phyloP scores from a whole-genome alignment of 64 coral and sea anemone genomes.

The Actinia equina region DNA sequence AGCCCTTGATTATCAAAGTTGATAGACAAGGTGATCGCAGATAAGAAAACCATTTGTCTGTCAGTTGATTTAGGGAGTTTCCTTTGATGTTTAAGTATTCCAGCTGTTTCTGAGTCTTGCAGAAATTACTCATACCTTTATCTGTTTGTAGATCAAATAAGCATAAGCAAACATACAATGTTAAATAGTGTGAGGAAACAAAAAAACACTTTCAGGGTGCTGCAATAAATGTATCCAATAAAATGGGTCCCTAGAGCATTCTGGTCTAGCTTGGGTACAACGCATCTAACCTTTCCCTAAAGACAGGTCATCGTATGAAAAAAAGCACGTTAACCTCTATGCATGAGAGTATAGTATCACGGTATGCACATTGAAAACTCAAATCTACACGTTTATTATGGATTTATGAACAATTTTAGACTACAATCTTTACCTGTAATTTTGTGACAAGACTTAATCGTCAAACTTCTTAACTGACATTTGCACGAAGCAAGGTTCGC shows the following conservation, averaged over 20 bases:
- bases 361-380: too few relatives aligned
- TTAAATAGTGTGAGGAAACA: too few relatives aligned
- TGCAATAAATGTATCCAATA: too few relatives aligned
- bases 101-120: conserved; percentile 60
- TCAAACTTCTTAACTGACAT: conserved; percentile 56
- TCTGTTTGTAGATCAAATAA: conserved; percentile 41
- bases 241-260: too few relatives aligned
- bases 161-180: neutral
- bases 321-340: too few relatives aligned
- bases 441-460: conserved; percentile 36
- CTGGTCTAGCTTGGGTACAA: too few relatives aligned
- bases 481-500: conserved; percentile 46
- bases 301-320: too few relatives aligned
- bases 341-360: too few relatives aligned
- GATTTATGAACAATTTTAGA: neutral
- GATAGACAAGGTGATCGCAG: conserved; percentile 45
- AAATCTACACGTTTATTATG: neutral
- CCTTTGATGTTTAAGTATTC: conserved; percentile 50
- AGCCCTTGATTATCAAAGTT: conserved; percentile 50
- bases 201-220: too few relatives aligned
- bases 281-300: too few relatives aligned
- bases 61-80: conserved; percentile 22
- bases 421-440: conserved; percentile 50
- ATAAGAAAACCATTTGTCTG: conserved; percentile 42
- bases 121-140: conserved; percentile 54